Evolutionary conservation across 2,888 invertebrate genomes (phyloP).

Genomic region (Drosophila histrio): DNA sequence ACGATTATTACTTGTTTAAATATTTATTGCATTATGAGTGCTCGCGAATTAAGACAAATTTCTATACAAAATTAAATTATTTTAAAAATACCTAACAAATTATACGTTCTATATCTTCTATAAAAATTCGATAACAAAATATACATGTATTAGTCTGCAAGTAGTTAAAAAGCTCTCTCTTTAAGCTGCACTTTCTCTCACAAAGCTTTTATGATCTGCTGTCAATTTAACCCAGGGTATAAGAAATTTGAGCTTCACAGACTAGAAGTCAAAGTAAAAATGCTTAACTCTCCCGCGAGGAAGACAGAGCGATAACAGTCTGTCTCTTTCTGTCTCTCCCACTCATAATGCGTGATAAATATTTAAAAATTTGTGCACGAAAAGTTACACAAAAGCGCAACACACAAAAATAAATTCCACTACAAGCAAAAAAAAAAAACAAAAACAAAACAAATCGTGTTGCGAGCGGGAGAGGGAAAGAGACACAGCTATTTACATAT

Average conservation of each 20-base stretch:
- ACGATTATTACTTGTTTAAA: no score
- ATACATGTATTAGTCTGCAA: no score
- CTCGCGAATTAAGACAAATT: no score
- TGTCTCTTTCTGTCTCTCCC: not conserved
- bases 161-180: not conserved
- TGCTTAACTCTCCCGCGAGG: not conserved
- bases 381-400: slow-evolving; percentile 62
- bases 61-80: no score
- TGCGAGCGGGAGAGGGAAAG: slow-evolving; percentile 16
- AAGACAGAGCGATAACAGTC: no score
- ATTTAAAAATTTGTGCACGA: slow-evolving; percentile 59
- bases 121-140: no score
- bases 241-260: not conserved
- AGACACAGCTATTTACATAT: slow-evolving; percentile 25
- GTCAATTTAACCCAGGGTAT: not conserved
- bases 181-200: not conserved
- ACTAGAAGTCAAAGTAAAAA: not conserved
- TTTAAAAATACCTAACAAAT: no score
- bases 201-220: no score
- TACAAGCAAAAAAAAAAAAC: slow-evolving; percentile 25
- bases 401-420: slow-evolving; percentile 23
- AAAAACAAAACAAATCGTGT: slow-evolving; percentile 13
- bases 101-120: no score
- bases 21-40: no score
- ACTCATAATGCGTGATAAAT: not conserved